Evolutionary conservation across 2,888 invertebrate species (phyloP).

Genomic region (Leptogaster cylindrica): DNA sequence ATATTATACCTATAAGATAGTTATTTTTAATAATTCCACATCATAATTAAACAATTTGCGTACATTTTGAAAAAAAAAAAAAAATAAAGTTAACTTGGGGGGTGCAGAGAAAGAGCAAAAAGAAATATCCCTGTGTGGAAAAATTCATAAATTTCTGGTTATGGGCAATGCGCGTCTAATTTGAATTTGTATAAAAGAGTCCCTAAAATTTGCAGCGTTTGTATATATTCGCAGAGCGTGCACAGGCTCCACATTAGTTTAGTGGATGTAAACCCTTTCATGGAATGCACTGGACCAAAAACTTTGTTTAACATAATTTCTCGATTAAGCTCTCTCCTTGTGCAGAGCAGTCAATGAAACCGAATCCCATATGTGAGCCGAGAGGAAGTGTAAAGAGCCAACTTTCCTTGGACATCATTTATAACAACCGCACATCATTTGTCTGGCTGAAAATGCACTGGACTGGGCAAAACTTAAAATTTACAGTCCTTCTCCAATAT

Average conservation of each 20-base stretch:
- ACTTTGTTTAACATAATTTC: slow-evolving; percentile 31
- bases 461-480: slow-evolving; percentile 26
- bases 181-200: too few species aligned
- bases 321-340: slow-evolving; percentile 19
- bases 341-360: slow-evolving; percentile 31
- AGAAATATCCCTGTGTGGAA: too few species aligned
- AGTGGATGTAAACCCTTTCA: slow-evolving; percentile 20
- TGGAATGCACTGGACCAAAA: slow-evolving; percentile 19
- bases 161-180: too few species aligned
- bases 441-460: slow-evolving; percentile 18
- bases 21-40: too few species aligned
- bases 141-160: too few species aligned
- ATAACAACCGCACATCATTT: slow-evolving; percentile 19
- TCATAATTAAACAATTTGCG: too few species aligned
- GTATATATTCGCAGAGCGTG: too few species aligned
- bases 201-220: too few species aligned
- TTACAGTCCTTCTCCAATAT: not conserved
- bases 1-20: too few species aligned
- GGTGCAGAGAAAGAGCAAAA: too few species aligned
- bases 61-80: too few species aligned
- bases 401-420: slow-evolving; percentile 18
- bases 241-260: not conserved
- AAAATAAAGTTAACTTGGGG: too few species aligned
- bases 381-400: slow-evolving; percentile 4
- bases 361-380: slow-evolving; percentile 8